Evolutionary conservation across 2,113 vertebrate species (phyloP).

Genomic region (Marcusenius ussheri): DNA sequence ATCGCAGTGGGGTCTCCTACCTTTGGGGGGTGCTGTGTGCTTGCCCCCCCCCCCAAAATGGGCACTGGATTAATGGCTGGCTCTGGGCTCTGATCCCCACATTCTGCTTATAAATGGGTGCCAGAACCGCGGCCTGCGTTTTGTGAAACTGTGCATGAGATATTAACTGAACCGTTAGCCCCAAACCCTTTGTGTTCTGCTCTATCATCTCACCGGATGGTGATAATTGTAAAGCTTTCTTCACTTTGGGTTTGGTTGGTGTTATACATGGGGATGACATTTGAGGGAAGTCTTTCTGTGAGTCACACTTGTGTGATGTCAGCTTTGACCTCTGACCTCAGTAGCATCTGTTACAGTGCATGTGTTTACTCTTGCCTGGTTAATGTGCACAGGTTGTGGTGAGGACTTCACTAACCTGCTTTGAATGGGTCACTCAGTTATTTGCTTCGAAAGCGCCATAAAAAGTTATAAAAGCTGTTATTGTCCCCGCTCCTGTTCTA

Average conservation of each 20-base stretch:
- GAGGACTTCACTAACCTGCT: not conserved
- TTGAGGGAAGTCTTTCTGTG: not conserved
- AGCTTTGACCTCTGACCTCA: not conserved
- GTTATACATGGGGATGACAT: not conserved
- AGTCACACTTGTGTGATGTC: not conserved
- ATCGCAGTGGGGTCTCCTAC: not conserved
- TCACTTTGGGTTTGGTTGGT: not conserved
- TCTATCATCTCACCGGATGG: not conserved
- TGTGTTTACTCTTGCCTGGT: not conserved
- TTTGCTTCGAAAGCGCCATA: not conserved
- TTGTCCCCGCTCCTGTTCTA: not conserved
- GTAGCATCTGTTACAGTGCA: not conserved
- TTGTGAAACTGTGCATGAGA: not conserved
- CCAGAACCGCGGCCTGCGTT: not conserved
- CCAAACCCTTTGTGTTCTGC: not conserved
- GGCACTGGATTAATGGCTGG: not conserved
- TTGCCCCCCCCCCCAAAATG: not conserved
- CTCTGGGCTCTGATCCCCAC: not conserved
- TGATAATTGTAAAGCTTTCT: not conserved
- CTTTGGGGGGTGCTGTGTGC: not conserved
- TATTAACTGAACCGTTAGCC: not conserved
- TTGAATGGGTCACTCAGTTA: not conserved
- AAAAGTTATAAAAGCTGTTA: not conserved
- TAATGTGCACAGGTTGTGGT: not conserved
- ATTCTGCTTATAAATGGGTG: not conserved